Evolutionary conservation across 2,888 invertebrate genomes (phyloP), one percentile per base, ranked within the genome.

Genomic region (Parnassius orleans): DNA sequence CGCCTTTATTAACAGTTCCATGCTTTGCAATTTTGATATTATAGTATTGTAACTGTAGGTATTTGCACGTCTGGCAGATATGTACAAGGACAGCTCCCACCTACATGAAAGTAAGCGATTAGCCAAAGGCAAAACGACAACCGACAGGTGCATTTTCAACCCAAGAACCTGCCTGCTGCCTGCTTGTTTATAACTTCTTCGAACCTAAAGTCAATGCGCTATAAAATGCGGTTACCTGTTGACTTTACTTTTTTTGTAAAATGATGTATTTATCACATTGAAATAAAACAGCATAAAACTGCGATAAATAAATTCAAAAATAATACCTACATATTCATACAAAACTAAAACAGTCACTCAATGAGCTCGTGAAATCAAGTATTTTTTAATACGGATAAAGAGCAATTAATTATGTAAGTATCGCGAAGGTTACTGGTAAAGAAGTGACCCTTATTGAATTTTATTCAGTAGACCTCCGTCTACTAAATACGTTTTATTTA

Each of bases 371-470:
- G 63, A 9, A 46, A 58, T 42, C 52, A 19, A 33, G 14, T 63
- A 53, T 63, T 55, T 58, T 55, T 59, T 68, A 71, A 54, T 57
- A 67, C 68, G 65, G 65, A 57, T 52, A 55, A 67, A 63, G 69
- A 69, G 61, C 69, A 72, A 79, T 81, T 81, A 81, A 83, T 83
- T 84, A 86, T 85, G 83, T 86, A 86, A 82, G 78, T 84, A 78
- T 83, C 76, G 72, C 80, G 79, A 66, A 83, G 87, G 89, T 87
- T 83, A 82, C 58, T 70, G 72, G 73, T 74, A 83, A 87, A 19
- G 86, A 83, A 70, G 63, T 78, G 81, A 78, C 77, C 81, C 72
- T 70, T 68, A 71, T 73, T 74, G 70, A 76, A 73, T 73, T 74
- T 68, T 68, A 69, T 65, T 69, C 65, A 67, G 60, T 66, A 66